Base-by-base conservation (phyloP, 2,113 vertebrate genomes). In the Suncus etruscus region DNA sequence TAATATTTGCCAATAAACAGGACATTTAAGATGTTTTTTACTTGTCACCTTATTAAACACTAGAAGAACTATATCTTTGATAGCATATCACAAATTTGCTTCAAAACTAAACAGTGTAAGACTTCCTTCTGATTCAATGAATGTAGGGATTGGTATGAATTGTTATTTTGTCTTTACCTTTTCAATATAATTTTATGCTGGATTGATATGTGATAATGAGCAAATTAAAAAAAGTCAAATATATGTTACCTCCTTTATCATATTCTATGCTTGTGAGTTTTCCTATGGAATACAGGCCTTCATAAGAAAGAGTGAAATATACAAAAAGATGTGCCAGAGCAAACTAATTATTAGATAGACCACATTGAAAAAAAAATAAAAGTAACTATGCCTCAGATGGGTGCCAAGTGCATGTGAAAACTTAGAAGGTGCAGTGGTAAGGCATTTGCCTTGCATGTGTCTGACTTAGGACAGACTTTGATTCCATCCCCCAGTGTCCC, bases 31-130 rank as follows among this genome's bases (percentile, higher is more conserved):
- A n/a, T 70, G 22, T 3, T n/a, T 73, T 87, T 86, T 91, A 77
- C 45, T 47, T 87, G 45, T 89, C 83, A 93, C 27, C 22, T 89
- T 50, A 93, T 94, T 94, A 86, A 93, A 61, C 65, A 45, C 50
- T 51, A 85, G 47, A 2, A 86, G 39, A 8, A 78, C 70, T 51
- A 47, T 20, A 58, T 22, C 51, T 84, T 91, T 84, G 66, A 14
- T 25, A 69, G 81, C 24, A 25, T 27, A n/a, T 45, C 29, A 50
- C 3, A 68, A 27, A 6, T 24, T 83, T 29, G 16, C 7, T 83
- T 75, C 51, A 70, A 85, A 86, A 31, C 31, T 14, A 18, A 80
- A 66, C 11, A 74, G 22, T 2, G 39, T 11, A 29, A 54, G 69
- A 4, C 3, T 24, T 14, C 18, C 31, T 86, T 16, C 11, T 25